Conservation (phyloP, 2,113 vertebrate genomes). For the Emydura subglobosa region DNA sequence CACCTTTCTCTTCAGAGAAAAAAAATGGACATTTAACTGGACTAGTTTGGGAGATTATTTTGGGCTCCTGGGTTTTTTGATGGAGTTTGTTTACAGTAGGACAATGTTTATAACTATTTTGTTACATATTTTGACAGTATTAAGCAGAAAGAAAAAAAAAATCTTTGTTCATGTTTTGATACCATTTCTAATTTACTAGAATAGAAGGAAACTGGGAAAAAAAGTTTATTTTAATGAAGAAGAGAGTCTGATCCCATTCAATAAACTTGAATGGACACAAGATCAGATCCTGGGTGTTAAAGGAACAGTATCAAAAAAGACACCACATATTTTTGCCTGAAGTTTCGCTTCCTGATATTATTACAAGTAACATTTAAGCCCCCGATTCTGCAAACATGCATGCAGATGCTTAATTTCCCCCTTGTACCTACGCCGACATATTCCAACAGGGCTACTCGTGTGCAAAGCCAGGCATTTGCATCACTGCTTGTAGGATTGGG, state of each 20-base stretch:
- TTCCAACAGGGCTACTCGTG: not conserved
- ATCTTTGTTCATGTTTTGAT: not conserved
- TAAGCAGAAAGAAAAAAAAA: not conserved
- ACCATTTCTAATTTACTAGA: not conserved
- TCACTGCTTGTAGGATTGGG: accelerated
- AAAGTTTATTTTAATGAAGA: not conserved
- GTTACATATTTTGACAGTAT: not conserved
- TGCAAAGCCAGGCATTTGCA: not conserved
- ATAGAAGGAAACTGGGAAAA: not conserved
- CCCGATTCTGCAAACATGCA: not conserved
- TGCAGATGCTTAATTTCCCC: not conserved
- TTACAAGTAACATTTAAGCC: not conserved
- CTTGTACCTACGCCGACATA: not conserved
- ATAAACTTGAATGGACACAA: not conserved
- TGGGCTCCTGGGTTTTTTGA: not conserved
- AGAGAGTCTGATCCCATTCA: not conserved
- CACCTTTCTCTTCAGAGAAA: not conserved
- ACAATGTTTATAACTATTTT: not conserved
- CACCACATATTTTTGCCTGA: not conserved
- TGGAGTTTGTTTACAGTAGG: not conserved
- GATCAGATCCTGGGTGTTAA: not conserved
- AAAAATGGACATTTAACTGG: not conserved
- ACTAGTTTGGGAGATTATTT: not conserved
- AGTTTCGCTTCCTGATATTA: not conserved
- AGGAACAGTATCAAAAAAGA: not conserved